Evolutionary conservation across 2,888 invertebrate genomes (phyloP).

Genomic region (Sceliomorpha sp.): DNA sequence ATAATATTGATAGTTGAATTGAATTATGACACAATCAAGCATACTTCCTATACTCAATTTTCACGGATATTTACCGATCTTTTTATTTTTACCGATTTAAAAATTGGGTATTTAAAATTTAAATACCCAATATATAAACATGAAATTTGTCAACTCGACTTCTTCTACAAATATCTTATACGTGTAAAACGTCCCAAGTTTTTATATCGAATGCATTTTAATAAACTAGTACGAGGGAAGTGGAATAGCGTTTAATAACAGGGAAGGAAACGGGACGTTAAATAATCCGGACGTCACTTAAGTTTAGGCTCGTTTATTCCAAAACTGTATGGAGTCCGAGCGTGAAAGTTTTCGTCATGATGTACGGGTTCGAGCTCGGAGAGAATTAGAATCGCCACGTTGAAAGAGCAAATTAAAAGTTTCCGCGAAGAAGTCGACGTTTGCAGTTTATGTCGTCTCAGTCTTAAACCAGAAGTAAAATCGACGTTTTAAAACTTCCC

Average conservation of each 20-base stretch:
- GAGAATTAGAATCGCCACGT: slow-evolving; percentile 62
- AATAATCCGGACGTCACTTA: slow-evolving; percentile 63
- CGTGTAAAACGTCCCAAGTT: no score
- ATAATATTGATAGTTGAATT: no score
- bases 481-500: slow-evolving; percentile 1
- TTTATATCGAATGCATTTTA: slow-evolving; percentile 43
- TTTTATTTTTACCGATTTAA: slow-evolving; percentile 26
- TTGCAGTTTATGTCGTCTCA: slow-evolving; percentile 20
- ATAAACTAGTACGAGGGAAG: slow-evolving; percentile 55
- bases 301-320: slow-evolving; percentile 52
- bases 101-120: no score
- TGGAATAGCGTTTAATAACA: slow-evolving; percentile 59
- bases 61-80: background rate
- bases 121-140: no score
- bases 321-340: slow-evolving; percentile 53
- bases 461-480: slow-evolving; percentile 2
- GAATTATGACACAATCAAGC: no score
- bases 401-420: slow-evolving; percentile 62
- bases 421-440: slow-evolving; percentile 19
- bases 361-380: slow-evolving; percentile 52
- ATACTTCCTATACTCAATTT: background rate
- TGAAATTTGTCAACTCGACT: no score
- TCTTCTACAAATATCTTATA: slow-evolving; percentile 36
- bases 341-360: slow-evolving; percentile 60
- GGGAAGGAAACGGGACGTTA: slow-evolving; percentile 54